Evolutionary conservation across 1,140 invertebrate species (phyloP).

Genomic region (Eufriesea mexicana): DNA sequence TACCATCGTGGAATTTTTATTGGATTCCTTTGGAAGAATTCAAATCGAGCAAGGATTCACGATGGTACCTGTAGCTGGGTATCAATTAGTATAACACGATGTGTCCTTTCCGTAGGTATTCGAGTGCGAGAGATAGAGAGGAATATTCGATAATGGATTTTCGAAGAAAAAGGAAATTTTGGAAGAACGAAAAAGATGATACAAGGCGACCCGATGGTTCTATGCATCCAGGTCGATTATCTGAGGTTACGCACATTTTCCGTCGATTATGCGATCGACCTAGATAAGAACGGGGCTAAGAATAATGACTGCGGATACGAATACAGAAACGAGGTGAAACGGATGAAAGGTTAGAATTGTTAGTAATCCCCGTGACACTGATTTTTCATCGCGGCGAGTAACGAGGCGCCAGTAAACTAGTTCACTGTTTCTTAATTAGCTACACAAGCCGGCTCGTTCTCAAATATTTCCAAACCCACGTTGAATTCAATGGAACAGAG

Average conservation of each 20-base stretch:
- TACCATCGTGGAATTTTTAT: no score
- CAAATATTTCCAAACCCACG: background rate
- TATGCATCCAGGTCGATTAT: slow-evolving; percentile 16
- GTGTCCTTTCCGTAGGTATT: no score
- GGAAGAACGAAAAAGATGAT: background rate
- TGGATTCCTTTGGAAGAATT: background rate
- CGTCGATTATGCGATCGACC: slow-evolving; percentile 56
- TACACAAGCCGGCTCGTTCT: background rate
- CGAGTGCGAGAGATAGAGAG: no score
- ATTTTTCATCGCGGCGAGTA: slow-evolving; percentile 35
- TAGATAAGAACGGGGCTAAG: slow-evolving; percentile 47
- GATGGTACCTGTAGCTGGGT: no score
- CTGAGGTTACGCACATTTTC: slow-evolving; percentile 36
- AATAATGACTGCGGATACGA: slow-evolving; percentile 49
- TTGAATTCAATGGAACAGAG: no score
- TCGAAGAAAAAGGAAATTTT: no score
- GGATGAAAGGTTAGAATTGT: slow-evolving; percentile 6
- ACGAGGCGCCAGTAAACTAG: slow-evolving; percentile 26
- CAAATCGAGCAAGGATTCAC: no score
- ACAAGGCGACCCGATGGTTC: background rate
- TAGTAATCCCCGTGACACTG: slow-evolving; percentile 40
- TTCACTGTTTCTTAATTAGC: slow-evolving; percentile 33
- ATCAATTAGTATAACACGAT: no score
- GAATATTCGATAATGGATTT: background rate
- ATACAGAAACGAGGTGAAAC: slow-evolving; percentile 21